Evolutionary conservation across 2,113 vertebrate species (phyloP).

Genomic region (Marcusenius ussheri): DNA sequence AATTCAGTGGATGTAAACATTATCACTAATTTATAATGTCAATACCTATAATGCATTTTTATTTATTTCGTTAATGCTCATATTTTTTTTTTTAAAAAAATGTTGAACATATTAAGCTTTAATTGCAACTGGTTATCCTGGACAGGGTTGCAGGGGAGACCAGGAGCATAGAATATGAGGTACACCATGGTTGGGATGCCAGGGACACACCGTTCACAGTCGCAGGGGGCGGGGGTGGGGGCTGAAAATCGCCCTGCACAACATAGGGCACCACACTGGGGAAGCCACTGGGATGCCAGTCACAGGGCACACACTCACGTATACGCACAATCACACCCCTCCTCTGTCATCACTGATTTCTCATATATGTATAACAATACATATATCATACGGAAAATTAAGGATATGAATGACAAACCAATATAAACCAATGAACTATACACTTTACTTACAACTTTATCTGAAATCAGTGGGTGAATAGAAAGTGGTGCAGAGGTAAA

Average conservation of each 20-base stretch:
- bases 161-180: neutral
- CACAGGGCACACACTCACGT: neutral
- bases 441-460: neutral
- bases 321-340: neutral
- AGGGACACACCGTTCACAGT: neutral
- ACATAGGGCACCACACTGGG: neutral
- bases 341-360: neutral
- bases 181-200: neutral
- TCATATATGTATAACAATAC: neutral
- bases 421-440: neutral
- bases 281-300: neutral
- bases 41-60: neutral
- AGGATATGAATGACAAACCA: neutral
- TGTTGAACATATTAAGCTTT: neutral
- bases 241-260: neutral
- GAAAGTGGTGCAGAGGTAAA: neutral
- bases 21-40: neutral
- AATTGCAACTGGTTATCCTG: neutral
- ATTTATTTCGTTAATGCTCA: neutral
- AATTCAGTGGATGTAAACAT: neutral
- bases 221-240: neutral
- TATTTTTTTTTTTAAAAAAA: neutral
- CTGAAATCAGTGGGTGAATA: neutral
- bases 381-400: neutral
- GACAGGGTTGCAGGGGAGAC: neutral